A percentile compares a stretch with the other conserved stretches of the same genome.
phyloP scores from a whole-genome alignment of 2,113 vertebrate species.

The Catharus fuscescens region DNA sequence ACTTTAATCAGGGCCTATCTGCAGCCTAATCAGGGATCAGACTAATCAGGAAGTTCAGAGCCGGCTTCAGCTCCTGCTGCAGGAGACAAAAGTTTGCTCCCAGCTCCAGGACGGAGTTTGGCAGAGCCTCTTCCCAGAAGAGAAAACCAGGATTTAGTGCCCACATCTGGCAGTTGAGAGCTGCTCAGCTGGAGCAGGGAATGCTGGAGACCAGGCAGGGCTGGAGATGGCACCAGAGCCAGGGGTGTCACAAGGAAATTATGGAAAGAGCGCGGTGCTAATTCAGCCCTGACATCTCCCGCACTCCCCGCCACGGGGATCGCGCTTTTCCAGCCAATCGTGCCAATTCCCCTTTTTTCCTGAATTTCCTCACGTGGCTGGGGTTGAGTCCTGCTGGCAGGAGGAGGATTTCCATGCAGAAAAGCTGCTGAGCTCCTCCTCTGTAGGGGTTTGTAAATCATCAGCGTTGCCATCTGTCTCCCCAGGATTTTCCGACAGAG shows the following conservation, averaged over 20 bases:
- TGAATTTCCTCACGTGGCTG: neutral
- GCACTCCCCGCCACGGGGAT: neutral
- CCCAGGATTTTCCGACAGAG: neutral
- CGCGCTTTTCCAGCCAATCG: neutral
- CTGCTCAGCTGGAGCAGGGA: neutral
- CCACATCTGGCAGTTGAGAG: neutral
- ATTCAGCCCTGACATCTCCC: neutral
- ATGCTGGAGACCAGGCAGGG: neutral
- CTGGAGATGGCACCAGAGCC: neutral
- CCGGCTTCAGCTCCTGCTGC: constrained; percentile 23
- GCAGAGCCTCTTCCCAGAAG: neutral
- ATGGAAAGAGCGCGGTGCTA: neutral
- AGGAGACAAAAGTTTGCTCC: constrained; percentile 2
- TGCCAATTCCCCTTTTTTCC: neutral
- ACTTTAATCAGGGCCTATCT: constrained; percentile 72
- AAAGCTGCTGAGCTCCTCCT: neutral
- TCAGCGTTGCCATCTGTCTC: neutral
- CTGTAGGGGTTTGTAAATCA: neutral
- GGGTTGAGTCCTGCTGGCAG: neutral
- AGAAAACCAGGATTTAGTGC: neutral
- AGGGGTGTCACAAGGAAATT: neutral
- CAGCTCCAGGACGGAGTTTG: neutral
- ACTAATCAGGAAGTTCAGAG: constrained; percentile 68
- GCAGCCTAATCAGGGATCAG: constrained; percentile 67
- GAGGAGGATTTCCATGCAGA: neutral